Evolutionary conservation across 2,888 invertebrate genomes (phyloP).

Genomic region (Amphipyra berbera): DNA sequence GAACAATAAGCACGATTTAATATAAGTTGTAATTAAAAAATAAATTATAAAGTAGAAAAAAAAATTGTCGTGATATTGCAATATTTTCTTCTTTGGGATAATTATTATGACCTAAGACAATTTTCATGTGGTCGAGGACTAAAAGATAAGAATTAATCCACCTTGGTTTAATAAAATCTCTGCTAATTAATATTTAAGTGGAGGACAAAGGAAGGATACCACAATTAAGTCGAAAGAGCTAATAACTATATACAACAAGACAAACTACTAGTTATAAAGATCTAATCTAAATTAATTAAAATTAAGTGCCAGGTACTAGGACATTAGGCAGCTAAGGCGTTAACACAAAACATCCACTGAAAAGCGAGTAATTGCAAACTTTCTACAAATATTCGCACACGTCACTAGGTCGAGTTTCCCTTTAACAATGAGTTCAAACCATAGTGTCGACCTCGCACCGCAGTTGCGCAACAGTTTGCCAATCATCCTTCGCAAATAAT

Average conservation of each 20-base stretch:
- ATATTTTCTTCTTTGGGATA: neutral
- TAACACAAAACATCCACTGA: neutral
- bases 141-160: neutral
- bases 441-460: slow-evolving; percentile 48
- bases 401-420: slow-evolving; percentile 55
- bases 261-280: slow-evolving; percentile 1
- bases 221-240: slow-evolving; percentile 8
- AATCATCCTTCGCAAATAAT: slow-evolving; percentile 64
- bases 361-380: slow-evolving; percentile 16
- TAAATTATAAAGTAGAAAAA: no score
- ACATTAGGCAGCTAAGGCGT: neutral
- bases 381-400: slow-evolving; percentile 33
- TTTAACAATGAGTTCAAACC: slow-evolving; percentile 47
- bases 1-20: slow-evolving; percentile 57
- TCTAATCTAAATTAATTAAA: slow-evolving; percentile 11
- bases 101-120: neutral
- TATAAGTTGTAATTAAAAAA: neutral
- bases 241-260: slow-evolving; percentile 2
- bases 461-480: slow-evolving; percentile 55
- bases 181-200: neutral
- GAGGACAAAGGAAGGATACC: slow-evolving; percentile 14
- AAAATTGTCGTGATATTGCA: no score
- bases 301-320: slow-evolving; percentile 23
- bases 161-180: neutral
- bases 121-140: neutral